These are phyloP conservation scores for Stictonetta naevosa DNA, from an alignment of 2,113 vertebrate species.

Conservation along the genomic window DNA sequence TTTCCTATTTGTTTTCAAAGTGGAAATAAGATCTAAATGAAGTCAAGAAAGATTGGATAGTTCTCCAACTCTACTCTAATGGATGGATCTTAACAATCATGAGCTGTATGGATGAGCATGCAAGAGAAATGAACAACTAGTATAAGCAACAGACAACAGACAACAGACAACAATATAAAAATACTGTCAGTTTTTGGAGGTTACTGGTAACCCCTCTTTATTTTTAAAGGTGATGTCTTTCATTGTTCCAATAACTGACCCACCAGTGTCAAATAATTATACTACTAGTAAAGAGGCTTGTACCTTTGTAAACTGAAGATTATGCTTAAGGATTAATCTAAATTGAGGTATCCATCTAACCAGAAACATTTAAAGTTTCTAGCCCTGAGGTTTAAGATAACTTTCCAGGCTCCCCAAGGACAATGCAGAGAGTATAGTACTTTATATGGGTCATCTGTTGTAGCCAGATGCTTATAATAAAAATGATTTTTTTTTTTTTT, in stretches of 20 bases:
- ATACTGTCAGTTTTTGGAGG: background rate
- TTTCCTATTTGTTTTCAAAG: background rate
- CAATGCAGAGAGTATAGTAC: background rate
- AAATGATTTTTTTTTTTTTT: background rate
- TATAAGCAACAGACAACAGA: background rate
- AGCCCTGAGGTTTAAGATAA: background rate
- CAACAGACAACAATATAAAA: background rate
- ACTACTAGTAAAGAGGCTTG: background rate
- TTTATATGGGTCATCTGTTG: background rate
- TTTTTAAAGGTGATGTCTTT: background rate
- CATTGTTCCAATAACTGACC: background rate
- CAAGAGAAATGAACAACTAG: background rate
- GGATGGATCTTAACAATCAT: background rate
- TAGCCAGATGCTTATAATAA: background rate
- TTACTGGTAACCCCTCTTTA: background rate
- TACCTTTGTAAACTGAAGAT: background rate
- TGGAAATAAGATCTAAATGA: background rate
- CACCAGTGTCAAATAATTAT: background rate
- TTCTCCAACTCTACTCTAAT: background rate
- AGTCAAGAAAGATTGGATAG: rapidly evolving
- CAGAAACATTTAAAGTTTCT: background rate
- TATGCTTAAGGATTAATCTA: background rate
- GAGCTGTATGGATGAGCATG: background rate
- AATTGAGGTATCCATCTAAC: background rate
- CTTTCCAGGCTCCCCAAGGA: background rate